Evolutionary conservation across 2,888 invertebrate species (phyloP).

Genomic region (Drosophila emarginata): DNA sequence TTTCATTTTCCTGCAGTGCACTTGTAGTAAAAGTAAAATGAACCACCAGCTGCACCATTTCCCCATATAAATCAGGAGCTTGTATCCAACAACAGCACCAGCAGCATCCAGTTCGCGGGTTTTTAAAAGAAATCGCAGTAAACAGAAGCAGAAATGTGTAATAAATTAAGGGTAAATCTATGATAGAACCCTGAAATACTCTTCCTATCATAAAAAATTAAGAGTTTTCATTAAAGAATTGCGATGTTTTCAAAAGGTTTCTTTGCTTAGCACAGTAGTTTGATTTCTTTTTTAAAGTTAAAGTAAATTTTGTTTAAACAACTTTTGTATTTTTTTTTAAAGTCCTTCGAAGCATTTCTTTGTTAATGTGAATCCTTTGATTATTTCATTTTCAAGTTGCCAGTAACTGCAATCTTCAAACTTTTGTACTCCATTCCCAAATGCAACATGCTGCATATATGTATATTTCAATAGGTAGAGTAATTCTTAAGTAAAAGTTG

Average conservation of each 20-base stretch:
- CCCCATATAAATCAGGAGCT: constrained; percentile 60
- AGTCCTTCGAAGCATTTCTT: no score
- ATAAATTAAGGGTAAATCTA: neutral
- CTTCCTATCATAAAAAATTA: neutral
- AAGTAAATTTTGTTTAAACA: no score
- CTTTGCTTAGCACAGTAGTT: no score
- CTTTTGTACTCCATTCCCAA: neutral
- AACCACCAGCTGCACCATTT: constrained; percentile 24
- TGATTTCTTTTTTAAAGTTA: no score
- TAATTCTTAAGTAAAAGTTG: neutral
- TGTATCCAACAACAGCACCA: neutral
- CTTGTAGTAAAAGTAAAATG: constrained; percentile 23
- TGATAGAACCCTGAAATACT: neutral
- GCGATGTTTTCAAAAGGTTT: no score
- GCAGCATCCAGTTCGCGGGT: constrained; percentile 24
- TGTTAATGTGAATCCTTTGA: no score
- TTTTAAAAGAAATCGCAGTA: constrained; percentile 21
- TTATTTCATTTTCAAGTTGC: no score
- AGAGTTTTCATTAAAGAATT: no score
- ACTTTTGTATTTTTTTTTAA: no score
- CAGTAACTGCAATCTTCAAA: neutral
- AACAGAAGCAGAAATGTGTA: neutral
- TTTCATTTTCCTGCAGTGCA: constrained; percentile 55
- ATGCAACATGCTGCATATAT: neutral
- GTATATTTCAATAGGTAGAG: neutral